Percentiles rank a stretch among this genome's conserved stretches.
Evolutionary conservation across 2,888 invertebrate species (phyloP).

Genomic region (Xanthostigma xanthostigma): DNA sequence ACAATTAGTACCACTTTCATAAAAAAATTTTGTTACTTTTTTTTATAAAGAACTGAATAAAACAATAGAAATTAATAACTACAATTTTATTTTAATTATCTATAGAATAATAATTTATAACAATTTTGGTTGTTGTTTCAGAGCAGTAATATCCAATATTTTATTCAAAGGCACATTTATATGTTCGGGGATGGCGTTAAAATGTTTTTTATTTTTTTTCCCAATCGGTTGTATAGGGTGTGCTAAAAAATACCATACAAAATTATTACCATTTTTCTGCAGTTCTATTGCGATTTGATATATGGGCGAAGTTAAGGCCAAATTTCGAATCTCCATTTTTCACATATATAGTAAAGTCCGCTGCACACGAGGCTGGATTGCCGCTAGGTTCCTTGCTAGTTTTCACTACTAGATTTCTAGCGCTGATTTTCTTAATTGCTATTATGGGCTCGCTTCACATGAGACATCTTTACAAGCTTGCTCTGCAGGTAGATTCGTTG

Average conservation of each 20-base stretch:
- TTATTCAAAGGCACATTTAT: constrained; percentile 17
- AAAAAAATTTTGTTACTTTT: too few species aligned
- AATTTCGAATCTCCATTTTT: background rate
- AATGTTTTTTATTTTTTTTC: background rate
- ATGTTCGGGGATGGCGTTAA: background rate
- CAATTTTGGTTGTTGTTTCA: constrained; percentile 54
- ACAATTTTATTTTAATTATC: background rate
- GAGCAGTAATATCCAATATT: constrained; percentile 51
- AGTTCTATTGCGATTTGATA: too few species aligned
- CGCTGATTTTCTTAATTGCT: too few species aligned
- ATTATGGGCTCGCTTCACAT: too few species aligned
- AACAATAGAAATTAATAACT: background rate
- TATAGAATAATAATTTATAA: constrained; percentile 23
- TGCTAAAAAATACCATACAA: background rate
- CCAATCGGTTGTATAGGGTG: background rate
- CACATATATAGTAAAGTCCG: background rate
- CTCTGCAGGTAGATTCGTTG: too few species aligned
- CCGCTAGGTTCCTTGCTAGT: too few species aligned
- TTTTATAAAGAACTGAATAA: background rate
- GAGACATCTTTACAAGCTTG: too few species aligned
- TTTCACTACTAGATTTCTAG: too few species aligned
- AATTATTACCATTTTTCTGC: too few species aligned
- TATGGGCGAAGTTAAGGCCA: too few species aligned
- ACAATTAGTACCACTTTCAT: too few species aligned
- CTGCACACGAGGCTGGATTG: too few species aligned